Base-by-base conservation (phyloP, 2,888 invertebrate genomes). In the Dugesia japonica region DNA sequence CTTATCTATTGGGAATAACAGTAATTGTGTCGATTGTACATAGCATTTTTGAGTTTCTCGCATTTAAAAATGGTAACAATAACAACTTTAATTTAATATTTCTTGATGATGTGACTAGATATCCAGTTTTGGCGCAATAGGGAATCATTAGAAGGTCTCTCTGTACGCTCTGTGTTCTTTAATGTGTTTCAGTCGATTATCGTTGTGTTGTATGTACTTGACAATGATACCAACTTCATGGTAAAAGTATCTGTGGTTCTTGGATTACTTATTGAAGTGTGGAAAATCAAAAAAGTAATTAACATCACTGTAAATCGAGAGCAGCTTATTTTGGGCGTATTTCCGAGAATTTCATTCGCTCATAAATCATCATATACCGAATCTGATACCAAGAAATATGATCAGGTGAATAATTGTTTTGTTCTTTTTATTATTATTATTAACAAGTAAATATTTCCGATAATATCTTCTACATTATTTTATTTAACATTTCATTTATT, bases 41-140 rank as follows among this genome's bases (percentile, higher is more conserved):
- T 86, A 95, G 94, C 77, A 89, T 98, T 79, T 98, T 99, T 87
- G 98, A 99, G 85, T 88, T 99, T 80, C 87, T 99, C 77, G 98
- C 98, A 71, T 99, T 99, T 85, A 99, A 99, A 87, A 99, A 99
- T 86, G 98, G 89, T 89, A 83, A 84, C n/a, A n/a, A n/a, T n/a
- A n/a, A n/a, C n/a, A n/a, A n/a, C n/a, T 26, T 9, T 27, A 15
- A 26, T 20, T 78, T 77, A 79, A 42, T 26, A 20, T 83, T 82
- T 26, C n/a, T n/a, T n/a, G n/a, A n/a, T n/a, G n/a, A n/a, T n/a
- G n/a, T n/a, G n/a, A n/a, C 7, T 84, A 89, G 89, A 99, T 85
- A 99, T 99, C 82, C 98, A 99, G 85, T 99, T 99, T 84, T 99
- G 98, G 98, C 93, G 94, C 81, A 94, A 94, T 82, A 88, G 95